phyloP scores from a whole-genome alignment of 2,888 invertebrate genomes.

The Plutella xylostella region DNA sequence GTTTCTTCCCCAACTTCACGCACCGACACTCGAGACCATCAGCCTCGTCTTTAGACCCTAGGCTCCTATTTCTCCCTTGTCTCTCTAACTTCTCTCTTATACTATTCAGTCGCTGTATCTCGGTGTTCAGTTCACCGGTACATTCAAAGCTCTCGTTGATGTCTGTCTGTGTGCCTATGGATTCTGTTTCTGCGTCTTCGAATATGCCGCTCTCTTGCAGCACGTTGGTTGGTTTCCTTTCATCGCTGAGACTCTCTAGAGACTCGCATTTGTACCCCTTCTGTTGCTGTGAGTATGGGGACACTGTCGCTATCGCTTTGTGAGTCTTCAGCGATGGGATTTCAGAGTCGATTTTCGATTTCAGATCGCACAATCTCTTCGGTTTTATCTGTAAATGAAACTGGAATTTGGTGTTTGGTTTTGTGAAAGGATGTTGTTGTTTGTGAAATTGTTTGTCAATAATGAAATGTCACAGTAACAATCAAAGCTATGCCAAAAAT shows the following conservation, averaged over 20 bases:
- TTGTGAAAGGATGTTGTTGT: too few relatives aligned
- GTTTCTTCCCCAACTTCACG: slow-evolving; percentile 67
- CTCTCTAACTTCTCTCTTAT: slow-evolving; percentile 73
- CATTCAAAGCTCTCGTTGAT: slow-evolving; percentile 65
- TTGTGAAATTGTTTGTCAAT: too few relatives aligned
- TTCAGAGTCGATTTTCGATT: slow-evolving; percentile 48
- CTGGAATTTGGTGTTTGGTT: too few relatives aligned
- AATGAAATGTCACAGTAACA: too few relatives aligned
- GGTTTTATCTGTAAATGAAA: slow-evolving; percentile 47
- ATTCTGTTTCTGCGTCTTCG: slow-evolving; percentile 68
- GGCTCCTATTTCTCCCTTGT: slow-evolving; percentile 62
- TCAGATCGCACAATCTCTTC: slow-evolving; percentile 50
- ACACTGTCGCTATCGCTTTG: slow-evolving; percentile 74
- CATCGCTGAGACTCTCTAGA: slow-evolving; percentile 54
- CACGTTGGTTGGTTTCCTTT: slow-evolving; percentile 65
- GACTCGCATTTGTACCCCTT: slow-evolving; percentile 58
- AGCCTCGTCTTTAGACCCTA: slow-evolving; percentile 48
- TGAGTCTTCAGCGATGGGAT: slow-evolving; percentile 52
- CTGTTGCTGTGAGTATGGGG: slow-evolving; percentile 68
- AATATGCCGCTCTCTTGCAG: slow-evolving; percentile 82
- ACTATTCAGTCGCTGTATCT: slow-evolving; percentile 74
- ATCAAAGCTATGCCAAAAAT: too few relatives aligned
- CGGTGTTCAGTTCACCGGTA: slow-evolving; percentile 68
- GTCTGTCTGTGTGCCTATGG: slow-evolving; percentile 68
- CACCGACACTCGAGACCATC: slow-evolving; percentile 62